A percentile compares a stretch with the other conserved stretches of the same genome.
Conservation (phyloP, 2,888 invertebrate genomes). For the Iselma pallidipennis region DNA sequence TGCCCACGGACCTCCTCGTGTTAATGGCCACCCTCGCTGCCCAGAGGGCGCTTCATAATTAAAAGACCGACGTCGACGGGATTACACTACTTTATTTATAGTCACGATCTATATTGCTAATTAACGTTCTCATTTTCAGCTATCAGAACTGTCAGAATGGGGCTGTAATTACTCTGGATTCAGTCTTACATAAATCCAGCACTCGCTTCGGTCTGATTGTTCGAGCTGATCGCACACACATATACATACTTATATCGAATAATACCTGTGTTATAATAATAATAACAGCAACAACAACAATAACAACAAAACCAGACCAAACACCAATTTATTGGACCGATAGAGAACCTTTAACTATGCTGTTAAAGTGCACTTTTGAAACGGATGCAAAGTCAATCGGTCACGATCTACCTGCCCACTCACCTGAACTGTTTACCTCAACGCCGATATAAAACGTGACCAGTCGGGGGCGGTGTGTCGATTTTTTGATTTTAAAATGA, state of each 20-base stretch:
- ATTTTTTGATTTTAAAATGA: too few species aligned
- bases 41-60: slow-evolving; percentile 52
- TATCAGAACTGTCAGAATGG: slow-evolving; percentile 48
- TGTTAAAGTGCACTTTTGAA: slow-evolving; percentile 17
- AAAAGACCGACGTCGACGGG: slow-evolving; percentile 53
- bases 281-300: background rate
- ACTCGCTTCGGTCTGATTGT: slow-evolving; percentile 18
- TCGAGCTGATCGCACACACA: slow-evolving; percentile 11
- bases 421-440: background rate
- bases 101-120: slow-evolving; percentile 58
- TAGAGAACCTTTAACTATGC: slow-evolving; percentile 12
- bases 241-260: background rate
- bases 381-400: slow-evolving; percentile 15
- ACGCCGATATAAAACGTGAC: slow-evolving; percentile 3
- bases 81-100: slow-evolving; percentile 56
- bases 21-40: slow-evolving; percentile 47
- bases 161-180: slow-evolving; percentile 42
- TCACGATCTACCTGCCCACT: slow-evolving; percentile 11
- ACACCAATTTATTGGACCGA: slow-evolving; percentile 15
- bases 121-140: slow-evolving; percentile 55
- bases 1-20: slow-evolving; percentile 38
- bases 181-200: slow-evolving; percentile 31
- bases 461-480: background rate
- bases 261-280: background rate
- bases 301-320: slow-evolving; percentile 12